phyloP scores from a whole-genome alignment of 2,797 vertebrate species.

The Pampus argenteus region DNA sequence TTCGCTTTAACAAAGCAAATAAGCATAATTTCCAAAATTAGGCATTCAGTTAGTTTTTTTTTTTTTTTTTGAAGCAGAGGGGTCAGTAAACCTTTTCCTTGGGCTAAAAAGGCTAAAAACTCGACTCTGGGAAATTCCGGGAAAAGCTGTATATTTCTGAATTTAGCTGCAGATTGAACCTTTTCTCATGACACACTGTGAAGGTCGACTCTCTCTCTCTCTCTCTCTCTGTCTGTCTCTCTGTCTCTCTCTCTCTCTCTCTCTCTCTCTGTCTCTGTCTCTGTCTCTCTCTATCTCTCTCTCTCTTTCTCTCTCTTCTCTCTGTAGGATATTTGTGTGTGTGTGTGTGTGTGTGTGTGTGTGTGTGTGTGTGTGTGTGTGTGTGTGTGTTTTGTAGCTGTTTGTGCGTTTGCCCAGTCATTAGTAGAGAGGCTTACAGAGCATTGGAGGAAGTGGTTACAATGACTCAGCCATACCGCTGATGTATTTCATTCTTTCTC shows the following conservation, averaged over 20 bases:
- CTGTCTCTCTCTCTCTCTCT: background rate
- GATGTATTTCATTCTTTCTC: constrained; percentile 60
- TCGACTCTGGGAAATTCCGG: constrained; percentile 49
- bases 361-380: constrained; percentile 23
- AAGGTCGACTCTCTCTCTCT: background rate
- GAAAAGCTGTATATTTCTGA: constrained; percentile 39
- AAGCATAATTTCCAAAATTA: background rate
- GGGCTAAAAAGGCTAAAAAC: background rate
- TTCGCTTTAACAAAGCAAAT: constrained; percentile 3
- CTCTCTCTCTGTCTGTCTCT: too few species aligned
- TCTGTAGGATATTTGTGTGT: constrained; percentile 8
- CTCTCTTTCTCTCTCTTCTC: background rate
- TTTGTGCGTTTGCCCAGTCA: too few species aligned
- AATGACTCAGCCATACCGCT: constrained; percentile 82
- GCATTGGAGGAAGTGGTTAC: constrained; percentile 87
- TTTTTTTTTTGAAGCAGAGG: background rate
- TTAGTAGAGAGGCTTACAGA: constrained; percentile 81
- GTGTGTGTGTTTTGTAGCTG: too few species aligned
- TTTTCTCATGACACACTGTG: constrained; percentile 70
- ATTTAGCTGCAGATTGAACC: constrained; percentile 6
- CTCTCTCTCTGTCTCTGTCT: background rate
- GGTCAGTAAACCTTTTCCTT: background rate
- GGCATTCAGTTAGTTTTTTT: too few species aligned
- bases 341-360: constrained; percentile 24
- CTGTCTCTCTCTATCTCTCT: too few species aligned